Evolutionary conservation across 2,113 vertebrate genomes (phyloP), one percentile per base, ranked within the genome.

Genomic region (Takifugu bimaculatus): DNA sequence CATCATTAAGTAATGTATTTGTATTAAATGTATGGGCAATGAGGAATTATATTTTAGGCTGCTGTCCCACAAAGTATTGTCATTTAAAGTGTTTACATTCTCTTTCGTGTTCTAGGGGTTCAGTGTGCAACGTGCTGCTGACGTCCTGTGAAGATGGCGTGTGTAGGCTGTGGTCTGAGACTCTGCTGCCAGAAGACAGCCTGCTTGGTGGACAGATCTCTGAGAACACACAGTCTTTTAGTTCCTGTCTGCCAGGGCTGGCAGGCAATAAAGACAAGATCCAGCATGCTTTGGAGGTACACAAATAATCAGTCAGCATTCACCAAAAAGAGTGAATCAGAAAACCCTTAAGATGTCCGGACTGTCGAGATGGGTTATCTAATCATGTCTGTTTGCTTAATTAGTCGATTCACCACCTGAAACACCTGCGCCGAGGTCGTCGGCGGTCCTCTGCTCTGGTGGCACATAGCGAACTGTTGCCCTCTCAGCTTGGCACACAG

Each of bases 111-210:
- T 2, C 68, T 70, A 99, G 97, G 91, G 96, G 95, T 12, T 93
- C 94, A 10, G 94, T 98, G 60, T 98, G 95, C 88, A 98, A 99
- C 32, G 96, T 97, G 70, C 67, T 99, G 67, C 85, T 99, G 79
- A 98, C 96, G 0, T 98, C 97, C 3, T 98, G 97, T 67, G 92
- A 94, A 49, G 97, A 99, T 59, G 96, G 97, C 15, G 90, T 98
- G 82, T 99, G 97, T 80, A 92, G 97, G 39, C 80, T 99, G 48
- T 99, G 97, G 97, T 94, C 94, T 13, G 97, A 98, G 87, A 98
- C 97, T 0, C 64, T 98, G 63, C 77, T 98, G 45, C 96, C 97
- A 0, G 97, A 98, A 81, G 97, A 99, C 77, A 92, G 92, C 73
- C 92, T 98, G 65, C 89, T 98, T 6, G 96, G 95, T 28, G 96